Base-by-base conservation (phyloP, 2,113 vertebrate species). In the Sapayoa aenigma region DNA sequence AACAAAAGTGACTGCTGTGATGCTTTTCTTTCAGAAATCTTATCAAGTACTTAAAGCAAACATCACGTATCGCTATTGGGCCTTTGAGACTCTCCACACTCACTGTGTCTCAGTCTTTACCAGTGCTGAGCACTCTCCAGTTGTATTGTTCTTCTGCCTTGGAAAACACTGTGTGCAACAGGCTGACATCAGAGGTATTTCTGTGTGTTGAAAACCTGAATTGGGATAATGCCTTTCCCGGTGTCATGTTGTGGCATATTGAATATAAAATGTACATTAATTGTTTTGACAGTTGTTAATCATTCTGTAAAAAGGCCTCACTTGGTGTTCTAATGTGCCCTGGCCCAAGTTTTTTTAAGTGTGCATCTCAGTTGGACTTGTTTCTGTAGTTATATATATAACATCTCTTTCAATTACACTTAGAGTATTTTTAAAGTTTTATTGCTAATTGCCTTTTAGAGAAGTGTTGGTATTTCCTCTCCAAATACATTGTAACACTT, bases 31-130 rank as follows among this genome's bases (percentile, higher is more conserved):
- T 75, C 97, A 99, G 98, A 90, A 98, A 98, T 35, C 96, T 99
- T 83, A 96, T 99, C 60, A 99, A 99, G 69, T 99, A 99, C 94
- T 95, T 99, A 93, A 99, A 99, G 87, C 99, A 99, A 94, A 99
- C 99, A 0, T 99, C 98, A 2, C 98, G 99, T 28, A 99, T 99
- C 20, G 98, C 99, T 37, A 84, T 99, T 89, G 99, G 99, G 63
- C 99, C 99, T 3, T 96, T 99, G 49, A 98, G 99, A 16, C 98
- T 99, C 75, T 99, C 99, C 62, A 99, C 99, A 0, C 97, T 99
- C 76, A 99, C 98, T 0, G 97, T 99, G 39, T 99, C 98, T 23
- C 99, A 99, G 79, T 97, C 98, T 15, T 92, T 99, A 72, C 99
- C 99, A 9, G 99, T 99, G 14, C 50, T 99, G 23, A 98, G 98